Evolutionary conservation across 2,888 invertebrate species (phyloP).

Genomic region (Limenitis arthemis): DNA sequence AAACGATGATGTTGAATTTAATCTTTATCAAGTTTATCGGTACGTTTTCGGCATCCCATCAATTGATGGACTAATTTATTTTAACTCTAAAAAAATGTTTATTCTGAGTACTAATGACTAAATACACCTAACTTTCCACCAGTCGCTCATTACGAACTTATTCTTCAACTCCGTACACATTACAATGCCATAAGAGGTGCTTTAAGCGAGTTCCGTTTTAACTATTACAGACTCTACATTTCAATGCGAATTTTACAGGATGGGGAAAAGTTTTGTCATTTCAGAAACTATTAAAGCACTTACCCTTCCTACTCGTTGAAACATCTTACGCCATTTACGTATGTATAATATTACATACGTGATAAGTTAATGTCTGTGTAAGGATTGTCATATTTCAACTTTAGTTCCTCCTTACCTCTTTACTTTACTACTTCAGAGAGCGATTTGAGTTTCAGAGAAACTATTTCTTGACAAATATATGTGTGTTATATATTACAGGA

Average conservation of each 20-base stretch:
- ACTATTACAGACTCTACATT: constrained; percentile 23
- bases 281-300: constrained; percentile 20
- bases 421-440: neutral
- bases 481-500: too few relatives aligned
- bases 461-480: too few relatives aligned
- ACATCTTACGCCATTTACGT: neutral
- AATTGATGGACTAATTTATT: too few relatives aligned
- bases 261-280: constrained; percentile 25
- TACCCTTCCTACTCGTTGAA: constrained; percentile 2
- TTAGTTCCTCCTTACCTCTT: too few relatives aligned
- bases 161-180: constrained; percentile 10
- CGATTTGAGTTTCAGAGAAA: neutral
- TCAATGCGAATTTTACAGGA: constrained; percentile 21
- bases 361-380: too few relatives aligned
- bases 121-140: constrained; percentile 1
- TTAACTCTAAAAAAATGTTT: neutral
- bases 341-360: neutral
- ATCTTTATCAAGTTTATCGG: too few relatives aligned
- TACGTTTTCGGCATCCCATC: too few relatives aligned
- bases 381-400: too few relatives aligned
- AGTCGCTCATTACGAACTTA: constrained; percentile 3
- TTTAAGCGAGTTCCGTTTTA: constrained; percentile 27
- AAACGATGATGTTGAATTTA: too few relatives aligned
- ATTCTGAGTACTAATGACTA: neutral
- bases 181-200: constrained; percentile 24